A percentile compares a stretch with the other conserved stretches of the same genome.
Evolutionary conservation across 2,888 invertebrate species (phyloP).

Genomic region (Lomographa bimaculata): DNA sequence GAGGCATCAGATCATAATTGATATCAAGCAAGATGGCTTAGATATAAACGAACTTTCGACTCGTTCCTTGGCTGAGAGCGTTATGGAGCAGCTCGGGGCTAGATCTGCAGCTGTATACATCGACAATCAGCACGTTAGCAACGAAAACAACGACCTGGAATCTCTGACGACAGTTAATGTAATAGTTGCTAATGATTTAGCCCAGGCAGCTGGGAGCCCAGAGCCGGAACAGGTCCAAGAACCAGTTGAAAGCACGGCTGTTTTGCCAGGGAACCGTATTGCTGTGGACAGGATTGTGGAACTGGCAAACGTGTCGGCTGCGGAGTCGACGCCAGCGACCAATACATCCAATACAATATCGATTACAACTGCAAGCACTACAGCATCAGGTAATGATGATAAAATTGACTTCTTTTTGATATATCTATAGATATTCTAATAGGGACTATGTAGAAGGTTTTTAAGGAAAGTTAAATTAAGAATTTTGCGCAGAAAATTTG

Average conservation of each 20-base stretch:
- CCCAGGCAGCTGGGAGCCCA: conserved; percentile 56
- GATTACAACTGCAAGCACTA: conserved; percentile 61
- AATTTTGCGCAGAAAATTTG: no score
- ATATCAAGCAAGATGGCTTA: conserved; percentile 74
- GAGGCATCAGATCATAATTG: conserved; percentile 78
- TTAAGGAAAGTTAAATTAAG: no score
- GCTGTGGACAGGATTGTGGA: conserved; percentile 73
- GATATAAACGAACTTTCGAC: conserved; percentile 78
- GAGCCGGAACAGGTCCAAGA: conserved; percentile 49
- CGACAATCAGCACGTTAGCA: conserved; percentile 63
- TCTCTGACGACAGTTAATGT: conserved; percentile 77
- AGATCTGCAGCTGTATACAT: conserved; percentile 76
- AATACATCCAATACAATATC: conserved; percentile 55
- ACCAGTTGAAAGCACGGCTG: conserved; percentile 51
- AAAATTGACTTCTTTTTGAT: no score
- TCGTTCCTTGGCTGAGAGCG: conserved; percentile 74
- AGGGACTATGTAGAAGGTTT: no score
- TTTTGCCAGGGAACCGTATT: conserved; percentile 60
- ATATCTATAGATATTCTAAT: no score
- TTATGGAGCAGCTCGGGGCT: conserved; percentile 78
- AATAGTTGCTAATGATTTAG: conserved; percentile 71
- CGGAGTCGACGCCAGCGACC: conserved; percentile 46
- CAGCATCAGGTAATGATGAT: conserved; percentile 69
- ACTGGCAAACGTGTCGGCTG: conserved; percentile 55
- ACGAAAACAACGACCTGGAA: conserved; percentile 67